Evolutionary conservation across 2,888 invertebrate species (phyloP), one percentile per base, ranked within the genome.

Genomic region (Tortrix viridana): DNA sequence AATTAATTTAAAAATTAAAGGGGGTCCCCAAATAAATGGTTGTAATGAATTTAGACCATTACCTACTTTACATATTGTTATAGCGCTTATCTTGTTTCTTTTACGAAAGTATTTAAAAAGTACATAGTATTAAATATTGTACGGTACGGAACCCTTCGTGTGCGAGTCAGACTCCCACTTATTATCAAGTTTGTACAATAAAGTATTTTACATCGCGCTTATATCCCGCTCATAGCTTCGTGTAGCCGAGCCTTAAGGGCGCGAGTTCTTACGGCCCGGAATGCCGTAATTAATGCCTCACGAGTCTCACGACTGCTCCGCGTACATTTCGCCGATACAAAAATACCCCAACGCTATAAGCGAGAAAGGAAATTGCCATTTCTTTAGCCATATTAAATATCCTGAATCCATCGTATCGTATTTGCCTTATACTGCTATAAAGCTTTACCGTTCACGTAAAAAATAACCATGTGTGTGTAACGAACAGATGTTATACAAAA

Each of bases 221-320:
- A 41, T 5, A n/a, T 32, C 32, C 32, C 32, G 5, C 2, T 5
- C n/a, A 48, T 3, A 14, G 53, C 44, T 32, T 18, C 55, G 62
- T 53, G 52, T 22, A 20, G 22, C 48, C 58, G 41, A 53, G 19
- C 57, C 63, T 63, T 63, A 53, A 63, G 52, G 23, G 47, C 60
- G 46, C 43, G 63, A 63, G 52, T 60, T 52, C 63, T 49, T 60
- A 49, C 57, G 47, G 37, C 48, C 32, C 52, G 56, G 61, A 61
- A 63, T 62, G 73, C 72, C 68, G 77, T 81, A 81, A 81, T 82
- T 82, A 81, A 80, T 80, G 72, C 75, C 65, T 62, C 72, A 63
- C 63, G 63, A n/a, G n/a, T n/a, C n/a, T n/a, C n/a, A n/a, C 63
- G 63, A 58, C 63, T 63, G 63, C 63, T 63, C 47, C 53, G 63